Base-by-base conservation (phyloP, 2,888 invertebrate species). In the Volucella zonaria region DNA sequence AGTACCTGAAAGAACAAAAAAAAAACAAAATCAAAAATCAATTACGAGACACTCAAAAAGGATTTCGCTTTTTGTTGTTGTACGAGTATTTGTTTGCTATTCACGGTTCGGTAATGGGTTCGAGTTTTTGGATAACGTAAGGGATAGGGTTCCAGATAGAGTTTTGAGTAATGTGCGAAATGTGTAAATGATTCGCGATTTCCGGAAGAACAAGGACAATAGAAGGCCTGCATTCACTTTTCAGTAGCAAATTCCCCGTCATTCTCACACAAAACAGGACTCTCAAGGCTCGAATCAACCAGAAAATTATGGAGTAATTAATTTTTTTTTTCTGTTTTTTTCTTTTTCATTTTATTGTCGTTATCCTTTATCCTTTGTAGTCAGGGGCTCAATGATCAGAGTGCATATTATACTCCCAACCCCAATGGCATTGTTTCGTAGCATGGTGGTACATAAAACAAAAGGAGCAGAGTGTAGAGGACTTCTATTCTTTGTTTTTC, bases 291-390 rank as follows among this genome's bases (percentile, higher is more conserved):
- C 88, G 89, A 90, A 88, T 90, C 90, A 90, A 89, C 89, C 90
- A 90, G 88, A 88, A 90, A 90, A 90, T 90, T 90, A 89, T 90
- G 90, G 88, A 89, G 90, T 90, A 90, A 90, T 90, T 90, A 90
- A 90, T 90, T 89, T 90, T 89, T 88, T 87, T 88, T 87, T 87
- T 83, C 11, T 47, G 15, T 40, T 76, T 52, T 52, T 51, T 45
- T 18, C 15, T 3, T 11, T 12, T 6, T 45, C 12, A 31, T 40
- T 15, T 76, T 52, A 47, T 74, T 74, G 40, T 64, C 47, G 58
- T 70, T 78, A 68, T 83, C 83, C 75, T 79, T 79, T 74, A 75
- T 75, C 56, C 51, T 54, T 49, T 9, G 71, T 14, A 66, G 4
- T 31, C 31, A 31, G 31, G 31, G 31, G 31, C 31, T 31, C 0